Percentiles rank a stretch among this genome's conserved stretches.
Evolutionary conservation across 1,140 invertebrate species (phyloP).

Genomic region (Mamestra configurata): DNA sequence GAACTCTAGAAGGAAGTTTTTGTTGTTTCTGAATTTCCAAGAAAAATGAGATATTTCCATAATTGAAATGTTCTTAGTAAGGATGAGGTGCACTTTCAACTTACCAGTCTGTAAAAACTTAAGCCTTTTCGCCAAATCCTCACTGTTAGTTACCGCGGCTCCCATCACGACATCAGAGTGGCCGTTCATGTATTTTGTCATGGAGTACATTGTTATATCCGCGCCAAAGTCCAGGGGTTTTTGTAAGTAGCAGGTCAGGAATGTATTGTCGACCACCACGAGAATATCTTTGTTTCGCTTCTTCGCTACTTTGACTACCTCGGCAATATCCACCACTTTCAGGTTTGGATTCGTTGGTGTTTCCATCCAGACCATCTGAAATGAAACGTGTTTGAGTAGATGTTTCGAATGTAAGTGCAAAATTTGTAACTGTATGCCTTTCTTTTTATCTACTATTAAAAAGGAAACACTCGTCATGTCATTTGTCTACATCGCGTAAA

Average conservation of each 20-base stretch:
- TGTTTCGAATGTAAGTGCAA: too few species aligned
- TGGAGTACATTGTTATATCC: constrained; percentile 97
- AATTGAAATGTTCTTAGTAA: too few species aligned
- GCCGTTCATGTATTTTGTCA: constrained; percentile 99
- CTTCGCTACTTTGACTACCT: constrained; percentile 90
- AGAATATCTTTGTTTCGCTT: constrained; percentile 90
- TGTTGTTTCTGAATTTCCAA: neutral
- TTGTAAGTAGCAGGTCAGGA: constrained; percentile 98
- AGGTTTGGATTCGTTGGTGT: constrained; percentile 99
- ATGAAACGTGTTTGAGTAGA: too few species aligned
- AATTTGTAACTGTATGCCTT: too few species aligned
- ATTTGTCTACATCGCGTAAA: too few species aligned
- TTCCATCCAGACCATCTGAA: constrained; percentile 98
- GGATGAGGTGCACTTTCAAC: too few species aligned
- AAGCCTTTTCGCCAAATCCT: constrained; percentile 92
- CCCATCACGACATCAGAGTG: constrained; percentile 99
- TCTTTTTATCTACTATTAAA: too few species aligned
- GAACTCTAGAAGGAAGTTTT: too few species aligned
- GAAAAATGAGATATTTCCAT: too few species aligned
- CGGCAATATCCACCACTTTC: constrained; percentile 96
- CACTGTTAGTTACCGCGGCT: constrained; percentile 92
- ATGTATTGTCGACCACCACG: constrained; percentile 98
- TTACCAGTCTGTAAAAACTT: constrained; percentile 97
- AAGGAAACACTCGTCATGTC: too few species aligned
- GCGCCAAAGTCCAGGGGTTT: constrained; percentile 96